Percentiles rank a stretch among this genome's conserved stretches.
These are phyloP conservation scores for Archips crataeganus DNA, from an alignment of 2,888 invertebrate species.

Conservation along the genomic window DNA sequence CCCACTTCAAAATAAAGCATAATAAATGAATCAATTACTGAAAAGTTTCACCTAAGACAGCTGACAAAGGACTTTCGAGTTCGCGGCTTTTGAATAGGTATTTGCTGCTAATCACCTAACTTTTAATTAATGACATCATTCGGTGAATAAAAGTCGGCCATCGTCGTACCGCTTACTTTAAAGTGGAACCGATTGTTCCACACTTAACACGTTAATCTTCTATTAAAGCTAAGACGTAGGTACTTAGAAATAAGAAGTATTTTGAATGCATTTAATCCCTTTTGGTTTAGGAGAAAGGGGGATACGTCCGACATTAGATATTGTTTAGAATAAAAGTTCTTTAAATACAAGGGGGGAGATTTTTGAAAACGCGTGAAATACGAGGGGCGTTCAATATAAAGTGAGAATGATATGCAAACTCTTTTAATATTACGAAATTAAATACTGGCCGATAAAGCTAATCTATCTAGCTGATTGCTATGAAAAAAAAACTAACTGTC, in stretches of 20 bases:
- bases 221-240: conserved; percentile 16
- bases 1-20: conserved; percentile 56
- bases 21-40: conserved; percentile 67
- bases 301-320: too few relatives aligned
- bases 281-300: too few relatives aligned
- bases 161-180: conserved; percentile 42
- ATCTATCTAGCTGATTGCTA: too few relatives aligned
- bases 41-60: conserved; percentile 55
- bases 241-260: not conserved
- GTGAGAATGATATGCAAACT: too few relatives aligned
- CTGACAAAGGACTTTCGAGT: conserved; percentile 63
- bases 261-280: not conserved
- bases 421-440: too few relatives aligned
- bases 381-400: too few relatives aligned
- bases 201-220: conserved; percentile 37
- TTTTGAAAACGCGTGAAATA: too few relatives aligned
- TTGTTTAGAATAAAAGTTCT: too few relatives aligned
- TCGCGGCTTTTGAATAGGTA: conserved; percentile 61
- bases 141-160: conserved; percentile 62
- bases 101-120: conserved; percentile 72
- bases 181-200: conserved; percentile 34
- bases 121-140: conserved; percentile 73
- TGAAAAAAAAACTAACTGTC: too few relatives aligned
- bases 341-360: too few relatives aligned
- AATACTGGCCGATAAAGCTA: too few relatives aligned